Evolutionary conservation across 2,888 invertebrate genomes (phyloP).

Genomic region (Athalia cordata): DNA sequence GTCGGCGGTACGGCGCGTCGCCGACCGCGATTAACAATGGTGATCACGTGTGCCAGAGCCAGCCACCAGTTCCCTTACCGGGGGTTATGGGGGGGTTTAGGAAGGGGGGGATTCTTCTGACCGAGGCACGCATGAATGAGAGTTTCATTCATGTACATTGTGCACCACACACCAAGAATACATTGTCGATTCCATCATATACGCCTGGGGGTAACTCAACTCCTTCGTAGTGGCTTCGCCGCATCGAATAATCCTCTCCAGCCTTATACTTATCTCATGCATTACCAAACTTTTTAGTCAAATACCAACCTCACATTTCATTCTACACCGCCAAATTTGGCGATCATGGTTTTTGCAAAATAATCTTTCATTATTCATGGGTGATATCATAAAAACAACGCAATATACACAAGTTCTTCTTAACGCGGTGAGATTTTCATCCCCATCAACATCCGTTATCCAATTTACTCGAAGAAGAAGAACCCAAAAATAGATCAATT

Average conservation of each 20-base stretch:
- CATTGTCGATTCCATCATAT: constrained; percentile 37
- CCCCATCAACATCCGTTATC: too few species aligned
- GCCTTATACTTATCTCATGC: too few species aligned
- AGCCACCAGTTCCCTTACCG: constrained; percentile 38
- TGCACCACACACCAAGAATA: constrained; percentile 28
- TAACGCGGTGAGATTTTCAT: not conserved
- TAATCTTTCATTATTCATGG: too few species aligned
- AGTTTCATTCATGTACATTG: constrained; percentile 46
- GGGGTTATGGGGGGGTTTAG: constrained; percentile 45
- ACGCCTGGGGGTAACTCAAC: constrained; percentile 5
- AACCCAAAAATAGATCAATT: too few species aligned
- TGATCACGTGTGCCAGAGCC: constrained; percentile 61
- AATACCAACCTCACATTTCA: too few species aligned
- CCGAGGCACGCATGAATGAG: constrained; percentile 42
- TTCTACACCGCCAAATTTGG: too few species aligned
- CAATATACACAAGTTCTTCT: not conserved
- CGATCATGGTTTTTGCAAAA: too few species aligned
- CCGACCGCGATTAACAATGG: constrained; percentile 63
- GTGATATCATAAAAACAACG: not conserved
- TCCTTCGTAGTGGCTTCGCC: not conserved
- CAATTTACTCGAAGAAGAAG: too few species aligned
- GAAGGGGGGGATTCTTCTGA: constrained; percentile 18
- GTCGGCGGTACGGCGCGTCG: constrained; percentile 55
- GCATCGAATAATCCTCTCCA: too few species aligned
- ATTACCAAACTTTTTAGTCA: too few species aligned